Conservation (phyloP, 1,140 invertebrate genomes). For the Vollenhovia emeryi region DNA sequence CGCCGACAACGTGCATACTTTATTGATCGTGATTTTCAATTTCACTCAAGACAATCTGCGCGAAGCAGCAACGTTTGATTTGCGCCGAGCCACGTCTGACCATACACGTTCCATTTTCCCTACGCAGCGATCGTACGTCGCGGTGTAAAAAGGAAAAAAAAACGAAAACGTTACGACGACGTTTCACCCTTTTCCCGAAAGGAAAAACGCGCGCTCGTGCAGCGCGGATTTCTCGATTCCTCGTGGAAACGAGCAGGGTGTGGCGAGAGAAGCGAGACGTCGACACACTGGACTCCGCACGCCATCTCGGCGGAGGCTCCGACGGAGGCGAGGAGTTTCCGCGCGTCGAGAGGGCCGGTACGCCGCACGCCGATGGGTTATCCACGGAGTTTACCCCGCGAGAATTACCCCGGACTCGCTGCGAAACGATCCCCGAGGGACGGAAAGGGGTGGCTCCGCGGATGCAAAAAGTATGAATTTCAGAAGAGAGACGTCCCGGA, state of each 20-base stretch:
- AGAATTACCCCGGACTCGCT: slow-evolving; percentile 2
- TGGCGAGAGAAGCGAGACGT: slow-evolving; percentile 60
- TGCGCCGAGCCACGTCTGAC: neutral
- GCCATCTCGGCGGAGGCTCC: slow-evolving; percentile 57
- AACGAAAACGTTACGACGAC: neutral
- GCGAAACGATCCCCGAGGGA: neutral
- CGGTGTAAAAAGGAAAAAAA: neutral
- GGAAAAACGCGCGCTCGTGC: neutral
- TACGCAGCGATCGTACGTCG: neutral
- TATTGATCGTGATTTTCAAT: neutral
- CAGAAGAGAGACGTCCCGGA: neutral
- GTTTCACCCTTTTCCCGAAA: neutral
- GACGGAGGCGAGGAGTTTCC: slow-evolving; percentile 3
- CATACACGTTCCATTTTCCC: neutral
- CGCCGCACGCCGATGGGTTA: slow-evolving; percentile 36
- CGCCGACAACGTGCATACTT: neutral
- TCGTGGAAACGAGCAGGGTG: slow-evolving; percentile 37
- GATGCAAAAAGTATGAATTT: neutral
- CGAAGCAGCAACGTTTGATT: neutral
- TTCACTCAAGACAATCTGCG: neutral
- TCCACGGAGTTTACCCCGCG: slow-evolving; percentile 36
- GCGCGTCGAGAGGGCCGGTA: slow-evolving; percentile 23
- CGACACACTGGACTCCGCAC: slow-evolving; percentile 15
- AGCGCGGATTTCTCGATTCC: slow-evolving; percentile 35
- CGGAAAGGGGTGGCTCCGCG: neutral